phyloP scores from a whole-genome alignment of 2,888 invertebrate species.

The Hydriomena furcata region DNA sequence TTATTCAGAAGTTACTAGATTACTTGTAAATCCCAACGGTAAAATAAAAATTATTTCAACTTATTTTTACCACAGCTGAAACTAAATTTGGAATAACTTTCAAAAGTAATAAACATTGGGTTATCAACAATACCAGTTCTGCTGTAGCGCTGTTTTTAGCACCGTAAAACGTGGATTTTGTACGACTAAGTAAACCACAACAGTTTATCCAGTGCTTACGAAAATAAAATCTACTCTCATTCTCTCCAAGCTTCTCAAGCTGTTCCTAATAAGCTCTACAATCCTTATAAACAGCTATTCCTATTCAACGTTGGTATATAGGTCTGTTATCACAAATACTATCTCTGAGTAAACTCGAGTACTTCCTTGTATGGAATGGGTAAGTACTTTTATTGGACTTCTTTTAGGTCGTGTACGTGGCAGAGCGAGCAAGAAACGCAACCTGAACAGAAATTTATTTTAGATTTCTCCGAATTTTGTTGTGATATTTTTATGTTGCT shows the following conservation, averaged over 20 bases:
- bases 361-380: constrained; percentile 14
- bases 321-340: constrained; percentile 15
- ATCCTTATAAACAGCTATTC: constrained; percentile 10
- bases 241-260: constrained; percentile 7
- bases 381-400: constrained; percentile 18
- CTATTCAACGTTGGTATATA: constrained; percentile 14
- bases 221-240: constrained; percentile 12
- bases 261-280: constrained; percentile 16
- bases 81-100: no score
- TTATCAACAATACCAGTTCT: no score
- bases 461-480: background rate
- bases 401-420: background rate
- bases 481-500: background rate
- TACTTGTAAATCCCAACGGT: no score
- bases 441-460: background rate
- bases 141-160: background rate
- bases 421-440: background rate
- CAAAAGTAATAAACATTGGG: no score
- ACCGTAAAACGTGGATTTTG: no score
- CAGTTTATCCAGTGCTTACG: background rate
- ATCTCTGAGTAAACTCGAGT: constrained; percentile 14
- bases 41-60: no score
- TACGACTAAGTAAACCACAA: constrained; percentile 2
- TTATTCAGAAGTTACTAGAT: no score
- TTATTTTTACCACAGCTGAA: no score